These are phyloP conservation scores for Gobiocypris rarus DNA, from an alignment of 2,113 vertebrate genomes.

Conservation along the genomic window DNA sequence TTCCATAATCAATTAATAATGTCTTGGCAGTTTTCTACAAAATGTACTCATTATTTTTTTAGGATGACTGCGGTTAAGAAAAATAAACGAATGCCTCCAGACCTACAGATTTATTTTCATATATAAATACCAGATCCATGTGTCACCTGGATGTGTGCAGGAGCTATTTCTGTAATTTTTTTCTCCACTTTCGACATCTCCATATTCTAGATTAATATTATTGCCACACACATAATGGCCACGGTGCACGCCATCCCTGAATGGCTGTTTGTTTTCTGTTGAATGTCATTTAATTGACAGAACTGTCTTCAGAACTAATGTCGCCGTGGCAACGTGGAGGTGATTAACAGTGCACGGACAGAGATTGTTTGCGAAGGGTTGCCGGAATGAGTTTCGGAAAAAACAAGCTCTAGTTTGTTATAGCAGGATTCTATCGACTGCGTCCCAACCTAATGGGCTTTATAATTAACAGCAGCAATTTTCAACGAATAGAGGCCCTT, in stretches of 20 bases:
- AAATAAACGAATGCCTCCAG: slow-evolving; percentile 1
- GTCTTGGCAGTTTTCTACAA: slow-evolving; percentile 62
- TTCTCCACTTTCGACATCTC: slow-evolving; percentile 42
- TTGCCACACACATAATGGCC: slow-evolving; percentile 59
- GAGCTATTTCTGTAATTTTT: slow-evolving; percentile 23
- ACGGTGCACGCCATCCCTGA: slow-evolving; percentile 31
- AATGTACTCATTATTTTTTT: slow-evolving; percentile 62
- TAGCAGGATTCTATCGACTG: slow-evolving; percentile 64
- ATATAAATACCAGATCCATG: slow-evolving; percentile 4
- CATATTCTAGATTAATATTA: slow-evolving; percentile 54
- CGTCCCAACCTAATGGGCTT: slow-evolving; percentile 69
- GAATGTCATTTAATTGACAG: slow-evolving; percentile 60
- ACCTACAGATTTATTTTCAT: neutral
- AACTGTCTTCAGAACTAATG: slow-evolving; percentile 57
- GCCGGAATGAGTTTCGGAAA: slow-evolving; percentile 62
- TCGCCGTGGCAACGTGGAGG: slow-evolving; percentile 31
- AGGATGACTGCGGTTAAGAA: neutral
- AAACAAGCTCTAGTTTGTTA: slow-evolving; percentile 60
- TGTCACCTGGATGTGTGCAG: neutral
- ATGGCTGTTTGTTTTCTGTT: slow-evolving; percentile 54
- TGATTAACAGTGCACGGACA: slow-evolving; percentile 45
- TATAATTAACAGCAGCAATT: slow-evolving; percentile 72
- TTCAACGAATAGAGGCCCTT: slow-evolving; percentile 42
- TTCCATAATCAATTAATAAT: slow-evolving; percentile 73
- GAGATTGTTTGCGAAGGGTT: slow-evolving; percentile 45